phyloP scores from a whole-genome alignment of 2,797 vertebrate genomes.

The Schizothorax lantsangensis region DNA sequence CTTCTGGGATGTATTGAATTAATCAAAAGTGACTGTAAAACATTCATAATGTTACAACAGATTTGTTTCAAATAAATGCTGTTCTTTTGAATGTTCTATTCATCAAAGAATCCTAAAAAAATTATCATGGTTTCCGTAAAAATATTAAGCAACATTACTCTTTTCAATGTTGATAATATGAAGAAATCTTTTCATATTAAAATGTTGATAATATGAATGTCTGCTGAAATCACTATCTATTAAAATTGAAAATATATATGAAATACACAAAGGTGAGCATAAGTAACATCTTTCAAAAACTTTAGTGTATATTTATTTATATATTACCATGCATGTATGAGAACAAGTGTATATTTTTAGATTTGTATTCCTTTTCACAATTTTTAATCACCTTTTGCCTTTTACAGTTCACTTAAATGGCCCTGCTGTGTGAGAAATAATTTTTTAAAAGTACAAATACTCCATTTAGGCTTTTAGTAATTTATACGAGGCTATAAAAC shows the following conservation, averaged over 20 bases:
- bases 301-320: neutral
- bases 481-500: constrained; percentile 1
- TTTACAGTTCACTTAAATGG: neutral
- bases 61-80: neutral
- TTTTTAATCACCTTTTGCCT: neutral
- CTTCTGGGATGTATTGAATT: neutral
- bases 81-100: neutral
- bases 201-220: neutral
- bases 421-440: neutral
- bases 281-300: neutral
- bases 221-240: too few species aligned
- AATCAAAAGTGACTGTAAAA: neutral
- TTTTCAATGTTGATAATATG: neutral
- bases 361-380: neutral
- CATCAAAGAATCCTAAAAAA: neutral
- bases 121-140: neutral
- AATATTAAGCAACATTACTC: neutral
- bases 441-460: neutral
- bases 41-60: neutral
- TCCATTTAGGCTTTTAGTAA: neutral
- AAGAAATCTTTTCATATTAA: too few species aligned
- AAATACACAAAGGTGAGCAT: too few species aligned
- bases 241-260: neutral
- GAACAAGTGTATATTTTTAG: neutral
- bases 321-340: neutral